These are phyloP conservation scores for Phasianus colchicus DNA, from an alignment of 2,113 vertebrate species.

Conservation along the genomic window DNA sequence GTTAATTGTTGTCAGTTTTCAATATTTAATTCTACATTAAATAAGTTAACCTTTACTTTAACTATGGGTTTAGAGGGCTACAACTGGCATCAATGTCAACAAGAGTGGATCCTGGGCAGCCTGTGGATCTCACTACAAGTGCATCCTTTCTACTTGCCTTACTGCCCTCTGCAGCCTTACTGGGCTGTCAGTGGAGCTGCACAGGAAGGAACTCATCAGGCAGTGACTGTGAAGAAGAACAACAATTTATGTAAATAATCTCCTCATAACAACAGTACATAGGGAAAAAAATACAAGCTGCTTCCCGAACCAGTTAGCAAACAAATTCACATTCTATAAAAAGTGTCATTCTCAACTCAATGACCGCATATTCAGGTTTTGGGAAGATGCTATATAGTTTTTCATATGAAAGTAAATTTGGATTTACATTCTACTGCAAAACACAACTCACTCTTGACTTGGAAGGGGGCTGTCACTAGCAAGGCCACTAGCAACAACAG, in stretches of 20 bases:
- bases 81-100: not conserved
- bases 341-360: not conserved
- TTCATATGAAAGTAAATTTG: not conserved
- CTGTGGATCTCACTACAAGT: not conserved
- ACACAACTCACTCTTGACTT: not conserved
- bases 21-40: not conserved
- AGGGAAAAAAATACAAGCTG: not conserved
- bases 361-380: not conserved
- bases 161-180: not conserved
- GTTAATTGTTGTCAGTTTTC: not conserved
- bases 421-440: not conserved
- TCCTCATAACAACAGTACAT: not conserved
- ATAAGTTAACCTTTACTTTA: not conserved
- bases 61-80: not conserved
- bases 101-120: not conserved
- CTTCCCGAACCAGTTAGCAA: not conserved
- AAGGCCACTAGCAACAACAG: not conserved
- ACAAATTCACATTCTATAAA: not conserved
- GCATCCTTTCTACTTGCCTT: not conserved
- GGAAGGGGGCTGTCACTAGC: not conserved
- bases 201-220: not conserved
- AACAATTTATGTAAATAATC: not conserved
- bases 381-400: rapidly evolving
- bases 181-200: not conserved
- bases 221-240: rapidly evolving